These are phyloP conservation scores for Lutraria rhynchaena DNA, from an alignment of 1,140 invertebrate species.

Conservation along the genomic window DNA sequence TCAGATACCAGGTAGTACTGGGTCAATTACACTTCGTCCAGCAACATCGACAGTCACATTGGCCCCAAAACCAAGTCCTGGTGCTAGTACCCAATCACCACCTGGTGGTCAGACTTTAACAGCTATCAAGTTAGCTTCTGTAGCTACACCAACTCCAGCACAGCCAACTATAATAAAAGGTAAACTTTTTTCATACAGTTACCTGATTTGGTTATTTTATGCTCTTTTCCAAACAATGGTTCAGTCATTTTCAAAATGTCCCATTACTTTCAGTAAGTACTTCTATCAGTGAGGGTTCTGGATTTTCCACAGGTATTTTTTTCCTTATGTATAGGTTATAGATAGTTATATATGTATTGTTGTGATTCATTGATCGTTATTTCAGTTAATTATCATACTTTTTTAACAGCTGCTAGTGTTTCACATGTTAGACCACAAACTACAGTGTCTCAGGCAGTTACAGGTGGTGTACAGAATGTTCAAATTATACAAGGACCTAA, in stretches of 20 bases:
- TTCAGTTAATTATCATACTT: neutral
- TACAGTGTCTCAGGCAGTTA: slow-evolving; percentile 55
- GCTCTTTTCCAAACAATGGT: too few species aligned
- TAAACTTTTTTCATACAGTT: too few species aligned
- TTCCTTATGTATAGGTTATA: too few species aligned
- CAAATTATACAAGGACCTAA: slow-evolving; percentile 95
- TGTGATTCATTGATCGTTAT: too few species aligned
- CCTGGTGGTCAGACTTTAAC: slow-evolving; percentile 61
- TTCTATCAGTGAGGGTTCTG: too few species aligned
- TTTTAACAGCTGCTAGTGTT: slow-evolving; percentile 28
- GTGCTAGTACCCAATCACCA: slow-evolving; percentile 80
- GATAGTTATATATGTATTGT: too few species aligned
- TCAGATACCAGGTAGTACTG: slow-evolving; percentile 71
- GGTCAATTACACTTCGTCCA: slow-evolving; percentile 66
- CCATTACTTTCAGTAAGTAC: too few species aligned
- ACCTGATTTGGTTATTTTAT: too few species aligned
- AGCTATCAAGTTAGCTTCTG: slow-evolving; percentile 84
- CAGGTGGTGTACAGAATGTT: slow-evolving; percentile 84
- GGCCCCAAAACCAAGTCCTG: slow-evolving; percentile 77
- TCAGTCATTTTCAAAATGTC: too few species aligned
- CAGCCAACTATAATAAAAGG: slow-evolving; percentile 38
- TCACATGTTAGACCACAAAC: slow-evolving; percentile 60
- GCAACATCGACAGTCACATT: slow-evolving; percentile 65
- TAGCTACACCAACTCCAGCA: slow-evolving; percentile 45
- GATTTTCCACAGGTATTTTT: too few species aligned